A percentile compares a stretch with the other conserved stretches of the same genome.
Evolutionary conservation across 2,888 invertebrate species (phyloP).

Genomic region (Caenorhabditis sp.): DNA sequence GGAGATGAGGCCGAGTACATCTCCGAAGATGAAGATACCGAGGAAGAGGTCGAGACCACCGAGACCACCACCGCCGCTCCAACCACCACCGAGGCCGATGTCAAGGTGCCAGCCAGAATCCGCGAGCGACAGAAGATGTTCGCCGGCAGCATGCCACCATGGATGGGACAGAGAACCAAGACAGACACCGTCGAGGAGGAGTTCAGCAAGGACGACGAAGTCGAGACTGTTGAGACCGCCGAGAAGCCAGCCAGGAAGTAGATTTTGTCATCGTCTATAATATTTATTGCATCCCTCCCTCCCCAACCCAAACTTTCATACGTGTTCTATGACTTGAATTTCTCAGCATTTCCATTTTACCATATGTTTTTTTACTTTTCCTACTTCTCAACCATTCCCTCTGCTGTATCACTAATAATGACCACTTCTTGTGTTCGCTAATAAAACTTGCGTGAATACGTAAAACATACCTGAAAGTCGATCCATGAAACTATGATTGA

Average conservation of each 20-base stretch:
- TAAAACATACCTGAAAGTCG: conserved; percentile 47
- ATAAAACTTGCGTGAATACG: conserved; percentile 11
- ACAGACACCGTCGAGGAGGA: conserved; percentile 53
- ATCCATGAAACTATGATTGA: conserved; percentile 53
- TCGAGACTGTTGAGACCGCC: conserved; percentile 70
- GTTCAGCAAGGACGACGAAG: conserved; percentile 70
- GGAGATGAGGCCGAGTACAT: conserved; percentile 47
- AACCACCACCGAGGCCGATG: not conserved
- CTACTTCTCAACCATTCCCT: not conserved
- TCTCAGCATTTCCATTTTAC: conserved; percentile 31
- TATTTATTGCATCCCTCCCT: not conserved
- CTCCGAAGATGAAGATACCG: conserved; percentile 39
- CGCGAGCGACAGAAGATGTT: conserved; percentile 65
- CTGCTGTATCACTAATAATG: conserved; percentile 17
- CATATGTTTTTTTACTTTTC: not conserved
- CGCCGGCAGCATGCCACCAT: conserved; percentile 59
- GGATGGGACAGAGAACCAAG: conserved; percentile 64
- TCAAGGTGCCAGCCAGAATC: conserved; percentile 68
- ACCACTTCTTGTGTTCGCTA: conserved; percentile 19
- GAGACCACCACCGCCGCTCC: conserved; percentile 44
- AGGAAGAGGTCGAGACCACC: conserved; percentile 40
- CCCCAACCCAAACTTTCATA: conserved; percentile 26
- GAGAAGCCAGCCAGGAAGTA: conserved; percentile 50
- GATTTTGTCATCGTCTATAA: not conserved
- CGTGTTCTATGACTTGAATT: conserved; percentile 40